Percentiles rank a stretch among this genome's conserved stretches.
Conservation (phyloP, 2,888 invertebrate genomes). For the Seladonia tumulorum region DNA sequence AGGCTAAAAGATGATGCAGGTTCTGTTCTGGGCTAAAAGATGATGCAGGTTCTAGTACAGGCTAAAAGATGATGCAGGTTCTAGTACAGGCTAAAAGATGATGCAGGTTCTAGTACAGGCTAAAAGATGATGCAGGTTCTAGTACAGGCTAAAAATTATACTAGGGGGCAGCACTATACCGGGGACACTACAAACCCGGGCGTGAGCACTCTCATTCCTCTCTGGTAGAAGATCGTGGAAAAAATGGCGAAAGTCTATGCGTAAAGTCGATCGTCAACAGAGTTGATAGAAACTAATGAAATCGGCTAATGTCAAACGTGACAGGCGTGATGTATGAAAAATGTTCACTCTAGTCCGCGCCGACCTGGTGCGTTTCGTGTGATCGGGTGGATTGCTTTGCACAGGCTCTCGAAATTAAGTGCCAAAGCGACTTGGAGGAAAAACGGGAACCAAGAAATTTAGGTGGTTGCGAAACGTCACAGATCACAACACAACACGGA, state of each 20-base stretch:
- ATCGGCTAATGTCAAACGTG: slow-evolving; percentile 70
- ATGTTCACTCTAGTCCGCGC: slow-evolving; percentile 67
- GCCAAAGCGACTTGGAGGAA: slow-evolving; percentile 43
- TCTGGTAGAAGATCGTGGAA: slow-evolving; percentile 49
- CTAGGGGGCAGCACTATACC: too few species aligned
- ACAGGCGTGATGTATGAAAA: slow-evolving; percentile 59
- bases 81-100: too few species aligned
- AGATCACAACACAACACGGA: slow-evolving; percentile 69
- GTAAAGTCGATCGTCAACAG: slow-evolving; percentile 66
- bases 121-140: too few species aligned
- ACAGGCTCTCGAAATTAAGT: slow-evolving; percentile 34
- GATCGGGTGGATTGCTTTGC: slow-evolving; percentile 53
- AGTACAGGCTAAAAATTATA: too few species aligned
- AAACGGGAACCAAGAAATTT: slow-evolving; percentile 45
- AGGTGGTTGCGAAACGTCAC: slow-evolving; percentile 78
- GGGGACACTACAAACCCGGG: too few species aligned
- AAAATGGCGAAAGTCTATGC: slow-evolving; percentile 74
- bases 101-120: too few species aligned
- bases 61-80: too few species aligned
- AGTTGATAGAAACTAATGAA: slow-evolving; percentile 63
- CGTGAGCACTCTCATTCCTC: too few species aligned
- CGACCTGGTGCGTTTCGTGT: slow-evolving; percentile 63
- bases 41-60: too few species aligned
- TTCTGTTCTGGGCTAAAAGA: too few species aligned
- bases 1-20: too few species aligned